Evolutionary conservation across 2,113 vertebrate genomes (phyloP).

Genomic region (Myrmecobius fasciatus): DNA sequence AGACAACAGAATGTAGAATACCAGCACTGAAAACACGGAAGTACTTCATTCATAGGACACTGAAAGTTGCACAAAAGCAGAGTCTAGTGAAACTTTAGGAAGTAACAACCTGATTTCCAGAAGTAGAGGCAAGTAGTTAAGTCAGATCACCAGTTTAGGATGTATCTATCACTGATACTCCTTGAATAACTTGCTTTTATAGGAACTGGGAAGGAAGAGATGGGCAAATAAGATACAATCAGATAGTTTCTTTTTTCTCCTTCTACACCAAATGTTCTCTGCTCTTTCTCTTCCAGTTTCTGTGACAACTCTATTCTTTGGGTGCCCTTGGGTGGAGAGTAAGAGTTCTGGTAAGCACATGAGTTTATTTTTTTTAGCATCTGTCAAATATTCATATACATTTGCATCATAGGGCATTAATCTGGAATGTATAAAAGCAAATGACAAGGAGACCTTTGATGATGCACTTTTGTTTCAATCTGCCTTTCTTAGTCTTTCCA

Average conservation of each 20-base stretch:
- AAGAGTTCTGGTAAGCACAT: background rate
- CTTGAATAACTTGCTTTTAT: background rate
- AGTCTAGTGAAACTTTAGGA: background rate
- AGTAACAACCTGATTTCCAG: background rate
- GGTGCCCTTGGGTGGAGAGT: background rate
- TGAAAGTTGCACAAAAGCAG: background rate
- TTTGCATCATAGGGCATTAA: background rate
- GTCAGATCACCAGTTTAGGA: background rate
- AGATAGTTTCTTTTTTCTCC: background rate
- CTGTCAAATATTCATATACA: background rate
- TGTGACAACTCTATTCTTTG: background rate
- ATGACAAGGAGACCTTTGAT: background rate
- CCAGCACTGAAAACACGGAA: background rate
- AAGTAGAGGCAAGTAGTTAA: background rate
- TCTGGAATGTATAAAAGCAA: background rate
- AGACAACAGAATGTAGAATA: background rate
- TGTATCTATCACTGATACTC: background rate
- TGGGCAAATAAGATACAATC: background rate
- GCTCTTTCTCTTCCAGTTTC: background rate
- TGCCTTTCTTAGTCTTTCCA: background rate
- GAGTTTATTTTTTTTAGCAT: background rate
- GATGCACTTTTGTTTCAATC: background rate
- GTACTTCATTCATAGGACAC: background rate
- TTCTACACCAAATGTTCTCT: background rate
- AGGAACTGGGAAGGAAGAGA: background rate